Evolutionary conservation across 2,113 vertebrate species (phyloP), one percentile per base, ranked within the genome.

Genomic region (Piaya cayana): DNA sequence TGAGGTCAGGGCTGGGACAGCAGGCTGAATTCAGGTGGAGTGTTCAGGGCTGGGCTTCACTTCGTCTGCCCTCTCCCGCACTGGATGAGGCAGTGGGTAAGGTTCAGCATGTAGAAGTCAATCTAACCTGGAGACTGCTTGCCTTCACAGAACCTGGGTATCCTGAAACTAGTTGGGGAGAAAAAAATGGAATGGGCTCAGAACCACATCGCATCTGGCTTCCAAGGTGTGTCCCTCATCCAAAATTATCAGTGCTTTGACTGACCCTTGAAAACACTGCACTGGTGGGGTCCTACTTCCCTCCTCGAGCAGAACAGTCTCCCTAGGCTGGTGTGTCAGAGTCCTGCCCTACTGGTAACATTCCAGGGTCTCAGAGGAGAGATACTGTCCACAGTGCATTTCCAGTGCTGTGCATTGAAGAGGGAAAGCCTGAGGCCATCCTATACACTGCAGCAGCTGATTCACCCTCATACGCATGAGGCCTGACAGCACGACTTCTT

Each of bases 151-250:
- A 99, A 99, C 92, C 76, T 99, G 71, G 75, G 89, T 4, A 43
- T 99, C 92, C 84, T 99, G 79, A 98, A 99, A 88, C 98, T 98
- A 97, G 92, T 99, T 3, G 99, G 98, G 12, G 98, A 99, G 43
- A 99, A 98, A 60, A 97, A 97, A 70, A 84, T 88, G 50, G 97
- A 98, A 62, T 99, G 99, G 99, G 98, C 98, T 70, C 99, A 99
- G 89, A 98, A 98, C 42, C 98, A 85, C 97, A 99, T 99, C 16
- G 5, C 29, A 2, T 97, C 97, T 62, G 99, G 99, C 62, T 99
- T 99, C 91, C 96, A 97, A 86, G 99, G 99, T 99, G 59, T 21
- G 98, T 97, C 21, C 29, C 12, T 25, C 37, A 58, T 63, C 7
- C 30, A 67, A 63, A 89, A 71, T 12, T 3, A 76, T 72, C 42